phyloP scores from a whole-genome alignment of 2,888 invertebrate species.

The Scaptodrosophila latifasciaeformis region DNA sequence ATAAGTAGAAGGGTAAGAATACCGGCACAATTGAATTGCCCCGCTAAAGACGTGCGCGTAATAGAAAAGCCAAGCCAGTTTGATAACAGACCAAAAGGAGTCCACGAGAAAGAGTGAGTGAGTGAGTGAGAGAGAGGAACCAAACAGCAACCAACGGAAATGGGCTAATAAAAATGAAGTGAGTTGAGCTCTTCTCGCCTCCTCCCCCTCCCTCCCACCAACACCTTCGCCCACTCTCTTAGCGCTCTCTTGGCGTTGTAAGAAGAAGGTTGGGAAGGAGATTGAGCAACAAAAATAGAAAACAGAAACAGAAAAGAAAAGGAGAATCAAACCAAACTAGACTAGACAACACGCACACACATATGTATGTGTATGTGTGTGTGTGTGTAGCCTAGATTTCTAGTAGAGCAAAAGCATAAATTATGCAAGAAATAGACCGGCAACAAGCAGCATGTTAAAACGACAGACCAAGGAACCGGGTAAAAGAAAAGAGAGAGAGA shows the following conservation, averaged over 20 bases:
- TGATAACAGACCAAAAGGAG: slow-evolving; percentile 24
- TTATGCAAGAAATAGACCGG: slow-evolving; percentile 57
- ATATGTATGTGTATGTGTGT: slow-evolving; percentile 19
- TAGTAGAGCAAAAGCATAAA: slow-evolving; percentile 49
- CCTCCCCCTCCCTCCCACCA: too few relatives aligned
- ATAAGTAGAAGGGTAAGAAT: slow-evolving; percentile 2
- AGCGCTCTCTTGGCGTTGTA: too few relatives aligned
- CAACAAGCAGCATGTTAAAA: slow-evolving; percentile 19
- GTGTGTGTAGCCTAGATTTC: slow-evolving; percentile 57
- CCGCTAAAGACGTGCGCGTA: slow-evolving; percentile 48
- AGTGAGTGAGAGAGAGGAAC: too few relatives aligned
- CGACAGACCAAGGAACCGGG: slow-evolving; percentile 11
- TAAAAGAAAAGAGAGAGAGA: slow-evolving; percentile 18
- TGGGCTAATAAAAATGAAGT: slow-evolving; percentile 10
- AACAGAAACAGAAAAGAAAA: too few relatives aligned
- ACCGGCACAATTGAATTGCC: background rate
- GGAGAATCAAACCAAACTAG: too few relatives aligned
- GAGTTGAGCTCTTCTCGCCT: too few relatives aligned
- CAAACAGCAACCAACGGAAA: slow-evolving; percentile 3
- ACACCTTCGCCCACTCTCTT: too few relatives aligned
- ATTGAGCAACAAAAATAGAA: too few relatives aligned
- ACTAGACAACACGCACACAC: background rate
- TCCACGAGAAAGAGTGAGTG: slow-evolving; percentile 4
- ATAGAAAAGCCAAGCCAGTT: slow-evolving; percentile 45
- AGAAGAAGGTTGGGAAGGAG: too few relatives aligned